Conservation (phyloP, 2,113 vertebrate species). For the Caretta caretta region DNA sequence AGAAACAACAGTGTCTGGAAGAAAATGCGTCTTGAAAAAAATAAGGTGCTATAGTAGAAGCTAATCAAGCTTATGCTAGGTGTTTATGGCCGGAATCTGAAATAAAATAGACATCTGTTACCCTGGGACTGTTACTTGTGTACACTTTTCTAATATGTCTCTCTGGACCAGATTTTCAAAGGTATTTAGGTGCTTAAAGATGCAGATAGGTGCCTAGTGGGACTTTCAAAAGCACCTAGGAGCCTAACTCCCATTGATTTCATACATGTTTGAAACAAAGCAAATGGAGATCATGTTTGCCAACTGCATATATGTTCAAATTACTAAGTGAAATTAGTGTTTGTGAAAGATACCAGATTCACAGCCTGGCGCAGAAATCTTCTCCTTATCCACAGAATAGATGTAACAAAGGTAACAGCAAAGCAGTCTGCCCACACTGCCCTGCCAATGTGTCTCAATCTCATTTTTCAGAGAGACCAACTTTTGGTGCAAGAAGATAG, state of each 20-base stretch:
- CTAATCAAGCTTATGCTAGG: slow-evolving; percentile 23
- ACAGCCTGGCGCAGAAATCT: too few species aligned
- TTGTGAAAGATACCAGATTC: too few species aligned
- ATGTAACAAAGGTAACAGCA: too few species aligned
- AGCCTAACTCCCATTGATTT: not conserved
- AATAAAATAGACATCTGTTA: not conserved
- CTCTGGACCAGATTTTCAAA: slow-evolving; percentile 17
- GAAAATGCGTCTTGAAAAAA: not conserved
- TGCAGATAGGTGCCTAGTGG: slow-evolving; percentile 21
- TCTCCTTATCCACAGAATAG: too few species aligned
- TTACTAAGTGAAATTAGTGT: too few species aligned
- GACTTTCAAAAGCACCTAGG: slow-evolving; percentile 25
- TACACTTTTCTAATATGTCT: slow-evolving; percentile 38
- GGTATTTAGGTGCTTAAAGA: slow-evolving; percentile 54
- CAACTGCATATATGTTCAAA: too few species aligned
- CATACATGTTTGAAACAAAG: not conserved
- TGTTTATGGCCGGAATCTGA: slow-evolving; percentile 42
- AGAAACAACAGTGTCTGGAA: not conserved
- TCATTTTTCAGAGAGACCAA: too few species aligned
- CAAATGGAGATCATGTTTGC: not conserved
- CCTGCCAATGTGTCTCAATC: too few species aligned
- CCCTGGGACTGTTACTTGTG: slow-evolving; percentile 26
- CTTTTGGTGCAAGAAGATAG: not conserved
- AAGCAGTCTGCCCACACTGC: too few species aligned
- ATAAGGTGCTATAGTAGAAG: not conserved